Conservation (phyloP, 2,797 vertebrate species). For the Halcyon chelicuti region DNA sequence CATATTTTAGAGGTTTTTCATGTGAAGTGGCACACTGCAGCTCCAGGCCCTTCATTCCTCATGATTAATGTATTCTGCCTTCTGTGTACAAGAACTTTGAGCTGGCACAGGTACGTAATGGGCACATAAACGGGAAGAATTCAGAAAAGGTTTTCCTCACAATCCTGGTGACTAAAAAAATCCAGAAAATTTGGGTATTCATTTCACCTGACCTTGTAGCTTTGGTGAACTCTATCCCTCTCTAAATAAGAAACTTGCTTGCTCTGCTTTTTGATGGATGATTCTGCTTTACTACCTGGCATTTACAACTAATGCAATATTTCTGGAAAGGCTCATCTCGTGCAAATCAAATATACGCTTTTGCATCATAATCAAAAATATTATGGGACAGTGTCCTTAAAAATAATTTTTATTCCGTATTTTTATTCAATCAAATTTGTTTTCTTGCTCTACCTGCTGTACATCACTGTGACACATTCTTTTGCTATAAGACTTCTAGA, state of each 20-base stretch:
- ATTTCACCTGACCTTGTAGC: neutral
- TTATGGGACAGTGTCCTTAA: neutral
- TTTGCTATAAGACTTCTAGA: neutral
- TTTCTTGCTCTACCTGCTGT: neutral
- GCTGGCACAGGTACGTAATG: neutral
- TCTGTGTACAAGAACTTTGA: neutral
- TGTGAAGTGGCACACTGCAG: neutral
- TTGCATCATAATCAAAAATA: neutral
- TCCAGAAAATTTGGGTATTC: neutral
- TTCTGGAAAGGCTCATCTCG: neutral
- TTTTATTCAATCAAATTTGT: neutral
- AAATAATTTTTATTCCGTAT: neutral
- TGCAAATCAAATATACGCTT: slow-evolving; percentile 4
- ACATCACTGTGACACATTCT: neutral
- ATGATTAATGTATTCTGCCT: slow-evolving; percentile 37
- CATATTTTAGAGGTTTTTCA: neutral
- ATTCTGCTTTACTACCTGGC: neutral
- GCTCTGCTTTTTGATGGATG: slow-evolving; percentile 15
- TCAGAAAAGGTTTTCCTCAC: neutral
- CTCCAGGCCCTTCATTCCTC: neutral
- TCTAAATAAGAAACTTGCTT: neutral
- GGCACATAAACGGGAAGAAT: neutral
- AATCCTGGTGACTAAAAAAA: neutral
- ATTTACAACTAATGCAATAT: neutral
- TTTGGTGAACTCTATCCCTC: neutral